Conservation (phyloP, 2,888 invertebrate genomes). For the Oegoconia quadripuncta region DNA sequence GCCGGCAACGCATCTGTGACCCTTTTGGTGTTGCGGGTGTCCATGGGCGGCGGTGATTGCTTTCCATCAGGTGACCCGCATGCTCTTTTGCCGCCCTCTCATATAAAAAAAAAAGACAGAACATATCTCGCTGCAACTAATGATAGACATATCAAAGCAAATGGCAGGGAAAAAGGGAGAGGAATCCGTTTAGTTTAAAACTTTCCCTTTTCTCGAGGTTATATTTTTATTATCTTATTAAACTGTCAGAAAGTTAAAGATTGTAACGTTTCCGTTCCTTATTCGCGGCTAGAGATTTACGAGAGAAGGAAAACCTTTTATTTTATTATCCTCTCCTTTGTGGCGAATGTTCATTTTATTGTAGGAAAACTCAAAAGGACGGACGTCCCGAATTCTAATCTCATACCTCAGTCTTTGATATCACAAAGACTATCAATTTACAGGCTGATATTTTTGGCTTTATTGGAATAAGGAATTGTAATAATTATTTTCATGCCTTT, state of each 20-base stretch:
- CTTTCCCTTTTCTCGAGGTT: conserved; percentile 43
- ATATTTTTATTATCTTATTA: conserved; percentile 76
- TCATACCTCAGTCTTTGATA: no score
- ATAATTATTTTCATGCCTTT: no score
- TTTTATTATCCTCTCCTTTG: conserved; percentile 61
- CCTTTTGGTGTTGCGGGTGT: no score
- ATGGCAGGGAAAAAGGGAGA: conserved; percentile 25
- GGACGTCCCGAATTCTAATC: conserved; percentile 9
- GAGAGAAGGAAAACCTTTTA: conserved; percentile 55
- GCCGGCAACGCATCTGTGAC: no score
- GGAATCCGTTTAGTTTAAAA: conserved; percentile 38
- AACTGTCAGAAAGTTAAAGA: conserved; percentile 75
- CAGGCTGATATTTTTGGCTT: no score
- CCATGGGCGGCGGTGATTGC: no score
- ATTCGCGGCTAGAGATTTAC: conserved; percentile 64
- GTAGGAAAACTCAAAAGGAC: conserved; percentile 14
- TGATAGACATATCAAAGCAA: conserved; percentile 19
- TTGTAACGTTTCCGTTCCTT: conserved; percentile 63
- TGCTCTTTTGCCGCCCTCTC: no score
- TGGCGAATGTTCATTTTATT: conserved; percentile 40
- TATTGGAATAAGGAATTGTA: no score
- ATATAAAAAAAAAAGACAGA: neutral
- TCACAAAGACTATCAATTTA: no score
- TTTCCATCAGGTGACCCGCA: no score
- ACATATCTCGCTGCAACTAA: neutral